A percentile compares a stretch with the other conserved stretches of the same genome.
Evolutionary conservation across 2,888 invertebrate genomes (phyloP).

Genomic region (Archips crataeganus): DNA sequence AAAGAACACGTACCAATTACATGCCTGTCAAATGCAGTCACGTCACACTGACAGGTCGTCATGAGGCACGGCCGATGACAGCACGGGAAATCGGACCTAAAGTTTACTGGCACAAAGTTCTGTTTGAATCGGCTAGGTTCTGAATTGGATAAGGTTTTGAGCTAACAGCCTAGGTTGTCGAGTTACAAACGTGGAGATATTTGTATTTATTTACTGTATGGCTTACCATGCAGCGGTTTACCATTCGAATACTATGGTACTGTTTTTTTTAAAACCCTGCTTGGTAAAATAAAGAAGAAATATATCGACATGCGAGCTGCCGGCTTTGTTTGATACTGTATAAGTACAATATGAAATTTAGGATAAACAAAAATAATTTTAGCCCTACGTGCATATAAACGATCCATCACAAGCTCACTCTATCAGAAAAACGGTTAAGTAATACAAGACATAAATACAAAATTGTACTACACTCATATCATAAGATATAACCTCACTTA

Average conservation of each 20-base stretch:
- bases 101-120: background rate
- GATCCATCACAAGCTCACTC: conserved; percentile 3
- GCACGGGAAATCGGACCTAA: background rate
- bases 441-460: too few relatives aligned
- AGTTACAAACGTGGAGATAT: background rate
- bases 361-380: too few relatives aligned
- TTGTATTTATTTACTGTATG: background rate
- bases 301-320: too few relatives aligned
- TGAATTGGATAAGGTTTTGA: conserved; percentile 25
- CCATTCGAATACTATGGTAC: background rate
- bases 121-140: conserved; percentile 1
- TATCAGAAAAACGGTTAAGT: background rate
- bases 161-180: background rate
- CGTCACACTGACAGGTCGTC: conserved; percentile 28
- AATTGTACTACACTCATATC: too few relatives aligned
- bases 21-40: conserved; percentile 37
- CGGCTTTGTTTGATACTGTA: too few relatives aligned
- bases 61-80: conserved; percentile 5
- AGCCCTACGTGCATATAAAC: background rate
- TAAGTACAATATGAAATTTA: too few relatives aligned
- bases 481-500: too few relatives aligned
- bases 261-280: background rate
- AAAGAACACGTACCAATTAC: conserved; percentile 41
- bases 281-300: background rate
- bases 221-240: background rate